phyloP scores from a whole-genome alignment of 2,113 vertebrate genomes.

The Ondatra zibethicus region DNA sequence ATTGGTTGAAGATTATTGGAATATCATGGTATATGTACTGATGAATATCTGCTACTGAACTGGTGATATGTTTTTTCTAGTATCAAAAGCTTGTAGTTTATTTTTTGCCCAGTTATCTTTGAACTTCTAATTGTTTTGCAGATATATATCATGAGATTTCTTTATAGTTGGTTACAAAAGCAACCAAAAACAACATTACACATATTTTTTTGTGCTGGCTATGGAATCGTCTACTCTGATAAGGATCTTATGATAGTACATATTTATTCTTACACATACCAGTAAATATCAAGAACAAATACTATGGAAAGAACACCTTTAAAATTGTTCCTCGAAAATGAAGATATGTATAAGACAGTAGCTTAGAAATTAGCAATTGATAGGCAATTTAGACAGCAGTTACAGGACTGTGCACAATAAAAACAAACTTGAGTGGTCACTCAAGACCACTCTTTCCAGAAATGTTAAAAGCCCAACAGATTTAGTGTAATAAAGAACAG shows the following conservation, averaged over 20 bases:
- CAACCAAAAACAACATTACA: not conserved
- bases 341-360: not conserved
- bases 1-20: not conserved
- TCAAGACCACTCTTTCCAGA: not conserved
- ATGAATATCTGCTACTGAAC: not conserved
- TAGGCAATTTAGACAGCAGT: not conserved
- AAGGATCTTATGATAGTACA: not conserved
- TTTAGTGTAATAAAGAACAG: too few species aligned
- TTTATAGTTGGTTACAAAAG: not conserved
- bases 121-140: not conserved
- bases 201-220: not conserved
- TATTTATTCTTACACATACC: not conserved
- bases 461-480: not conserved
- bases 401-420: not conserved
- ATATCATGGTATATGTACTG: not conserved
- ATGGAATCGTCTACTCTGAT: not conserved
- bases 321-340: not conserved
- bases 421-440: not conserved
- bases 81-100: not conserved
- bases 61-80: not conserved
- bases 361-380: slow-evolving; percentile 27
- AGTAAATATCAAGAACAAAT: not conserved
- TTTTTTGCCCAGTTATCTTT: not conserved
- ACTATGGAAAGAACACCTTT: not conserved
- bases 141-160: not conserved